Evolutionary conservation across 2,113 vertebrate species (phyloP).

Genomic region (Ceratotherium simum): DNA sequence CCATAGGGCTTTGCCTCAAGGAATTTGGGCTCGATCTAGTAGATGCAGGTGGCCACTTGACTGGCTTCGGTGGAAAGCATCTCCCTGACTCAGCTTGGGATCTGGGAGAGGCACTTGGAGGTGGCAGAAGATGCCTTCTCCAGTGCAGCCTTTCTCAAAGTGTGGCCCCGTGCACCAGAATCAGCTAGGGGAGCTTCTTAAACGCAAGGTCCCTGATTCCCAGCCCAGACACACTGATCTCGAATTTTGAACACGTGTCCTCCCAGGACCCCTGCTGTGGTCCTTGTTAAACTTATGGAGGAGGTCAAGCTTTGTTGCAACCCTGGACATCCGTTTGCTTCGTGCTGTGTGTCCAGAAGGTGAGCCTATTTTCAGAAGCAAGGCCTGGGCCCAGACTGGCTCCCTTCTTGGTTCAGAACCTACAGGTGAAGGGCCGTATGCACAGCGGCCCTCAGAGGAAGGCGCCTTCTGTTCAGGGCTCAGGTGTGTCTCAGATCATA

Average conservation of each 20-base stretch:
- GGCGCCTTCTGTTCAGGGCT: not conserved
- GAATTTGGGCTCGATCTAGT: not conserved
- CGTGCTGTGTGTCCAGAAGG: not conserved
- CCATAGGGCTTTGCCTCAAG: not conserved
- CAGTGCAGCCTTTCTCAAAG: not conserved
- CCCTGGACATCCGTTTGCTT: not conserved
- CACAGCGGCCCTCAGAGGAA: not conserved
- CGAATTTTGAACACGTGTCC: not conserved
- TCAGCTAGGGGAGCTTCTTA: not conserved
- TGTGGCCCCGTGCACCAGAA: fast-evolving
- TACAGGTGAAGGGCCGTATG: not conserved
- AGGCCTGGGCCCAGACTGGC: not conserved
- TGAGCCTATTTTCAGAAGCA: not conserved
- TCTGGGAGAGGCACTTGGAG: not conserved
- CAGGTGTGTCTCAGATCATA: not conserved
- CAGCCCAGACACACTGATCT: not conserved
- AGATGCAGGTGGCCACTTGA: not conserved
- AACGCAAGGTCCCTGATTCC: not conserved
- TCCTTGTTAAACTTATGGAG: not conserved
- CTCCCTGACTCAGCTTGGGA: not conserved
- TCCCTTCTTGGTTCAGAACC: not conserved
- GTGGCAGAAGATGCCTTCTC: not conserved
- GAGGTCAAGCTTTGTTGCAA: not conserved
- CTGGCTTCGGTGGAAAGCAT: not conserved
- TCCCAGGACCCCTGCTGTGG: not conserved